Conservation (phyloP, 1,140 invertebrate genomes). For the Armadillidium nasatum region DNA sequence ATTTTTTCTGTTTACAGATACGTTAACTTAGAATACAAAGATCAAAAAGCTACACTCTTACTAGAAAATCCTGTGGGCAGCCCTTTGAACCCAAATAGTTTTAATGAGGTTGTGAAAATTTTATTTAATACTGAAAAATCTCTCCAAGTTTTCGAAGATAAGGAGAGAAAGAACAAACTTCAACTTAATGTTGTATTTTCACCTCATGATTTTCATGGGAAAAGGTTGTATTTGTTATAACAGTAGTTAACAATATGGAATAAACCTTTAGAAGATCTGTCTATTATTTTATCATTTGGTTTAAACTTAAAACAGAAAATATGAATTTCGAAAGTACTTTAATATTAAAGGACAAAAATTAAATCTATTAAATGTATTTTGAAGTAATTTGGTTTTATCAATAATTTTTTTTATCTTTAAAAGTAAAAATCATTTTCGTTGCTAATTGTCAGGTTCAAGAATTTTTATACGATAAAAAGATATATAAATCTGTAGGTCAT, state of each 20-base stretch:
- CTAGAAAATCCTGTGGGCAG: constrained; percentile 68
- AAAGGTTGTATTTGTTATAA: background rate
- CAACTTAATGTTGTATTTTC: constrained; percentile 19
- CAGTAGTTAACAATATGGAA: background rate
- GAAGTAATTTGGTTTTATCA: too few species aligned
- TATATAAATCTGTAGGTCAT: too few species aligned
- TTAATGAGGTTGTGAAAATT: constrained; percentile 24
- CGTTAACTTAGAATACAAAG: constrained; percentile 60
- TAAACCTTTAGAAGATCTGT: too few species aligned
- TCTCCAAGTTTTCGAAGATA: constrained; percentile 26
- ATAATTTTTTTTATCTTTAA: too few species aligned
- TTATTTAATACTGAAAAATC: background rate
- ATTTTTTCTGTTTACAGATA: constrained; percentile 61
- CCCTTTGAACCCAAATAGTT: constrained; percentile 23
- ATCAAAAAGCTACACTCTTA: constrained; percentile 59
- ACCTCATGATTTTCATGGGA: background rate
- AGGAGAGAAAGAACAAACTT: constrained; percentile 23
- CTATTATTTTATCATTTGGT: too few species aligned
- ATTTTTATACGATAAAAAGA: too few species aligned
- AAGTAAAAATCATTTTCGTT: too few species aligned
- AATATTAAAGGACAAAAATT: too few species aligned
- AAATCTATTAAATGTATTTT: too few species aligned
- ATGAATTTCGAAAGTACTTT: too few species aligned
- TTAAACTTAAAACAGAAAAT: too few species aligned
- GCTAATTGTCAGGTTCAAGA: too few species aligned